Evolutionary conservation across 1,140 invertebrate species (phyloP).

Genomic region (Bombus pascuorum): DNA sequence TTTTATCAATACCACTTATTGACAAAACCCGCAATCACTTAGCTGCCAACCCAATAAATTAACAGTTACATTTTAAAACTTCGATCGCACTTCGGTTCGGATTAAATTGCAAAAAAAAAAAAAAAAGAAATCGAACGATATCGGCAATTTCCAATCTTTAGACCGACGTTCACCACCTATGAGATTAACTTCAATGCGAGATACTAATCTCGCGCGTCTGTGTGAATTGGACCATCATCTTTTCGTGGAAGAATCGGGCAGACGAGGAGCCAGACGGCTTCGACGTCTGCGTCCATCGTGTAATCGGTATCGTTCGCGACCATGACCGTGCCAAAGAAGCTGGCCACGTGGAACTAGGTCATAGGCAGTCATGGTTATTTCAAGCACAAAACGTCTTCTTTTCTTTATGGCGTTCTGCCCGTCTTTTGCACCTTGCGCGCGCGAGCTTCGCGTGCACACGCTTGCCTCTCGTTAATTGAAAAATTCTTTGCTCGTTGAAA

Average conservation of each 20-base stretch:
- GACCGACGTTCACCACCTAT: too few species aligned
- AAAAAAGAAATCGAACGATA: background rate
- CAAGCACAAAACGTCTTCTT: conserved; percentile 36
- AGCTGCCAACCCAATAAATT: background rate
- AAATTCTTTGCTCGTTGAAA: background rate
- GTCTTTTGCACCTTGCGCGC: conserved; percentile 17
- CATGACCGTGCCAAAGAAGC: conserved; percentile 48
- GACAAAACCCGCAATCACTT: too few species aligned
- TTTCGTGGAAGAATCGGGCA: background rate
- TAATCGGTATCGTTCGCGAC: conserved; percentile 49
- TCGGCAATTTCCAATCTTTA: background rate
- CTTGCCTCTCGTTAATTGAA: conserved; percentile 11
- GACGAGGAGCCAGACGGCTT: conserved; percentile 18
- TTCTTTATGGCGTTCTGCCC: background rate
- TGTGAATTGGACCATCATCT: too few species aligned
- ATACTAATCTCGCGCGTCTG: background rate
- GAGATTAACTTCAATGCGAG: too few species aligned
- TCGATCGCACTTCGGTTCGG: too few species aligned
- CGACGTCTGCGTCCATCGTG: conserved; percentile 17
- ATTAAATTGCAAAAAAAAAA: background rate
- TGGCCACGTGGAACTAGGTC: conserved; percentile 49
- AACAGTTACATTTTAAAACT: background rate
- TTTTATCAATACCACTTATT: too few species aligned
- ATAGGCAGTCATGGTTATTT: conserved; percentile 50
- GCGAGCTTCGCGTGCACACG: background rate